Evolutionary conservation across 2,113 vertebrate genomes (phyloP).

Genomic region (Protobothrops mucrosquamatus): DNA sequence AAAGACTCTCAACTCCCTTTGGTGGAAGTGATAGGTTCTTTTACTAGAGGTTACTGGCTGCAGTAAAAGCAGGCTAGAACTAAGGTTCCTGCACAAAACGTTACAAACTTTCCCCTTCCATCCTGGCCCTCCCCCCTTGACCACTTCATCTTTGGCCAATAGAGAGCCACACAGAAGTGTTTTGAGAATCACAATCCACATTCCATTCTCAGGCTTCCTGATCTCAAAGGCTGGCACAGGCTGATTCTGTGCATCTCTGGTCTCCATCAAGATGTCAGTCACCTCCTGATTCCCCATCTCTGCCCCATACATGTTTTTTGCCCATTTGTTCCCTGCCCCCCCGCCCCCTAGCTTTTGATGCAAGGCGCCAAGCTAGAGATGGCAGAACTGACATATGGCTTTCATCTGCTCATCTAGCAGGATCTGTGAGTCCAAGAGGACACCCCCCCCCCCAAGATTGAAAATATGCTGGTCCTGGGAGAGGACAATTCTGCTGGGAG

Average conservation of each 20-base stretch:
- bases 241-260: background rate
- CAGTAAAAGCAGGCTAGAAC: background rate
- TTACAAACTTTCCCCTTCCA: background rate
- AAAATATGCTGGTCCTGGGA: background rate
- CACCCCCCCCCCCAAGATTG: background rate
- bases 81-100: background rate
- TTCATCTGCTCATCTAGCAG: background rate
- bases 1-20: background rate
- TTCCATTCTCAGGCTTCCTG: background rate
- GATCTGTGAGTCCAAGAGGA: background rate
- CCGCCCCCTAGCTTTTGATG: background rate
- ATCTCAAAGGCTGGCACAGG: background rate
- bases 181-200: background rate
- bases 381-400: background rate
- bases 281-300: background rate
- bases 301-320: background rate
- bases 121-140: background rate
- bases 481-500: background rate
- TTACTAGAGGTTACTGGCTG: background rate
- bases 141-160: background rate
- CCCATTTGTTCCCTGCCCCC: background rate
- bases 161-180: background rate
- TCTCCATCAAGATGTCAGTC: background rate
- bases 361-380: background rate
- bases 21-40: background rate